Evolutionary conservation across 2,113 vertebrate genomes (phyloP).

Genomic region (Anas platyrhynchos): DNA sequence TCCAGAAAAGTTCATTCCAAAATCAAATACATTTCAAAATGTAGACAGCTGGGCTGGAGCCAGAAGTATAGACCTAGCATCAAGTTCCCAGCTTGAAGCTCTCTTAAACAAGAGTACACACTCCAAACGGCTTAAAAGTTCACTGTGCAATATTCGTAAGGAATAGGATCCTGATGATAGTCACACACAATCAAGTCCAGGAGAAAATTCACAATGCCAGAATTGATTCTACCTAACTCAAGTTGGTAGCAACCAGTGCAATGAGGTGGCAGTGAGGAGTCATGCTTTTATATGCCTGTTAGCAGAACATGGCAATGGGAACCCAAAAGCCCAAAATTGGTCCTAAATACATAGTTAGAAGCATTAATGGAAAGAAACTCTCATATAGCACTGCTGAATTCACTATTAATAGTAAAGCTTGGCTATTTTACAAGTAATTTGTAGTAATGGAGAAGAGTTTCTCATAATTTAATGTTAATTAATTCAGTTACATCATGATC

Average conservation of each 20-base stretch:
- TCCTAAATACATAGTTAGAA: not conserved
- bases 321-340: not conserved
- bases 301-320: not conserved
- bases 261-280: not conserved
- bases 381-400: not conserved
- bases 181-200: not conserved
- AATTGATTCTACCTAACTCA: not conserved
- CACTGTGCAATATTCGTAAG: not conserved
- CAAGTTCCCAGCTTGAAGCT: conserved; percentile 11
- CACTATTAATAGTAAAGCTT: conserved; percentile 32
- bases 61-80: conserved; percentile 3
- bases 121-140: not conserved
- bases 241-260: not conserved
- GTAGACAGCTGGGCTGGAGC: conserved; percentile 27
- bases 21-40: conserved; percentile 23
- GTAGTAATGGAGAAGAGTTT: conserved; percentile 66
- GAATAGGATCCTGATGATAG: not conserved
- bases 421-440: conserved; percentile 69
- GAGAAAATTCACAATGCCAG: rapidly evolving
- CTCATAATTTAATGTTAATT: conserved; percentile 76
- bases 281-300: not conserved
- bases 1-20: conserved; percentile 51
- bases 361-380: not conserved
- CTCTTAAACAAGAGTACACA: not conserved
- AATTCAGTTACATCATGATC: conserved; percentile 66